Evolutionary conservation across 2,888 invertebrate species (phyloP), one percentile per base, ranked within the genome.

Genomic region (Apotomis capreana): DNA sequence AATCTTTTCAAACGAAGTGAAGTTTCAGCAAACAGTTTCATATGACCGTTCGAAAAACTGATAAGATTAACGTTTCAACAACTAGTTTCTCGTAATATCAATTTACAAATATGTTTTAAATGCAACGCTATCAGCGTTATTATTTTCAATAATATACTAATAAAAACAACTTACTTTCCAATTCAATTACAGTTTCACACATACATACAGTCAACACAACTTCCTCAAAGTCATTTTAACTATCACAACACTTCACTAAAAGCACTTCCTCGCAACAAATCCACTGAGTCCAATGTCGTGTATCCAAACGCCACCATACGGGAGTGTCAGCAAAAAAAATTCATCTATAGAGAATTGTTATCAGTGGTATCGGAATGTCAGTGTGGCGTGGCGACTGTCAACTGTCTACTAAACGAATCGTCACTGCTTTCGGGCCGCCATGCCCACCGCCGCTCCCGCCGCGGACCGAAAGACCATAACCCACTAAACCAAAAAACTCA

Each of bases 371-470:
- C 89, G 91, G 89, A 91, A 91, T 92, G 92, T 91, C 92, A 92
- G 89, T 91, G 89, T 91, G 90, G 92, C 90, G 92, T 91, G 92
- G 91, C 88, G 92, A 91, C 91, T 92, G 93, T 93, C 93, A 93
- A 92, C 87, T 92, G 92, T 92, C 91, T 92, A 92, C 93, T 93
- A 93, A 92, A 90, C 90, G 91, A 91, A 90, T 91, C 90, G 91
- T 91, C 92, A 90, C 89, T 89, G 89, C 86, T 87, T 84, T 86
- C 87, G 87, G 85, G 87, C 89, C 89, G 92, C 92, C 92, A 91
- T 92, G 92, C 93, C 93, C 92, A 91, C 92, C 90, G 90, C 86
- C 79, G 85, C 81, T 81, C 78, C 80, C 79, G 55, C 69, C 61
- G 51, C 36, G 12, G 9, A 37, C 49, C 71, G 74, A 84, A 81